phyloP scores from a whole-genome alignment of 2,113 vertebrate genomes.

The Sminthopsis crassicaudata region DNA sequence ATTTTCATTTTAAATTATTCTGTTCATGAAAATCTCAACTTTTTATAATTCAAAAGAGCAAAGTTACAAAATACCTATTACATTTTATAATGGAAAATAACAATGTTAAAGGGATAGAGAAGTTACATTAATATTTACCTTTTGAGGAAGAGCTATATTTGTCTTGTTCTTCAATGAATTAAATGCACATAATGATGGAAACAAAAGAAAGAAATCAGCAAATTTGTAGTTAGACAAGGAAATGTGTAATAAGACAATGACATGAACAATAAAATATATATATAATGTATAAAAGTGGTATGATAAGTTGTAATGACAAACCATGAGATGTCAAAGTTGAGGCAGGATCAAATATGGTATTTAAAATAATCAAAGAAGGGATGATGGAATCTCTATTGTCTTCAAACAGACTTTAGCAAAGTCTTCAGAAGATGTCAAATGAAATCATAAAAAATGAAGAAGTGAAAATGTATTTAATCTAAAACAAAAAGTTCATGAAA shows the following conservation, averaged over 20 bases:
- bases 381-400: slow-evolving; percentile 47
- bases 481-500: slow-evolving; percentile 34
- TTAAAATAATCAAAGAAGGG: slow-evolving; percentile 80
- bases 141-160: slow-evolving; percentile 87
- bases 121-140: slow-evolving; percentile 88
- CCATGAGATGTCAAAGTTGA: slow-evolving; percentile 66
- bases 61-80: slow-evolving; percentile 37
- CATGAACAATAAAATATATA: slow-evolving; percentile 80
- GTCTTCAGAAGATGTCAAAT: slow-evolving; percentile 69
- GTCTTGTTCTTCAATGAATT: slow-evolving; percentile 92
- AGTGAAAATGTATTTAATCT: slow-evolving; percentile 60
- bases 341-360: slow-evolving; percentile 77
- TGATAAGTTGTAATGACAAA: slow-evolving; percentile 81
- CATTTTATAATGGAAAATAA: slow-evolving; percentile 67
- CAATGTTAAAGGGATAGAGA: slow-evolving; percentile 80
- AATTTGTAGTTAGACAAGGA: slow-evolving; percentile 88
- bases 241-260: slow-evolving; percentile 85
- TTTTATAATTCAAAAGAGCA: slow-evolving; percentile 36
- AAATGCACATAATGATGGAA: slow-evolving; percentile 91
- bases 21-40: slow-evolving; percentile 2
- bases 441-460: slow-evolving; percentile 75
- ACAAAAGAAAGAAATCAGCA: slow-evolving; percentile 92
- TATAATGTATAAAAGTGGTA: slow-evolving; percentile 79
- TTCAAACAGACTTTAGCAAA: slow-evolving; percentile 31
- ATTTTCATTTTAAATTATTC: slow-evolving; percentile 39